Base-by-base conservation (phyloP, 2,797 vertebrate species). In the Myripristis murdjan region DNA sequence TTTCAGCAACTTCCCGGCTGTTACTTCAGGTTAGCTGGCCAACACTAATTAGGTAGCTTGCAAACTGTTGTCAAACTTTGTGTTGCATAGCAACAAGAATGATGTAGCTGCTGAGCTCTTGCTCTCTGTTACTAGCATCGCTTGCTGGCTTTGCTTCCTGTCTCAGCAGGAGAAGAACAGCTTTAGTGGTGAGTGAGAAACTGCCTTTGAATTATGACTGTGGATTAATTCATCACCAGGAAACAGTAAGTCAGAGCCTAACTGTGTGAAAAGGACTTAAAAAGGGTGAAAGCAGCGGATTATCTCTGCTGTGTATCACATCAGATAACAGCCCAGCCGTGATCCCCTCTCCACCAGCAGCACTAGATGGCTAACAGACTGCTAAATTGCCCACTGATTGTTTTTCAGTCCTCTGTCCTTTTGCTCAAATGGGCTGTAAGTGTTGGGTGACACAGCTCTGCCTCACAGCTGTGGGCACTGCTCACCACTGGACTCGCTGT, bases 301-400 rank as follows among this genome's bases (percentile, higher is more conserved):
- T 20, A 26, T 44, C 11, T 31, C 47, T 60, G 56, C 28, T 62
- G 28, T 65, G 14, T 55, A 59, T 66, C 46, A 31, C 20, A 69
- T 63, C 44, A 77, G 82, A 75, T 67, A 47, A 35, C 31, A 44
- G 65, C 47, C 1, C 41, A 1, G 15, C 63, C 59, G 28, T 14
- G 64, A 52, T 73, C 43, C 8, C 61, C 73, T 58, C 62, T 44
- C 12, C 59, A 49, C 2, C 33, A 49, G 20, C 70, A 59, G 70
- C 64, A 60, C 61, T 26, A 68, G 54, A 58, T 2, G 28, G 18
- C 37, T 43, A 52, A 63, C 64, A 73, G 39, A 67, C 56, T 22
- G 46, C 47, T 47, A 80, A 83, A 85, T 67, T 57, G 55, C 33
- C 20, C 56, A n/a, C 47, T 49, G 72, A 83, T 83, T 79, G 65